phyloP scores from a whole-genome alignment of 64 coral and sea anemone genomes.

The Dendrophyllia cribrosa region DNA sequence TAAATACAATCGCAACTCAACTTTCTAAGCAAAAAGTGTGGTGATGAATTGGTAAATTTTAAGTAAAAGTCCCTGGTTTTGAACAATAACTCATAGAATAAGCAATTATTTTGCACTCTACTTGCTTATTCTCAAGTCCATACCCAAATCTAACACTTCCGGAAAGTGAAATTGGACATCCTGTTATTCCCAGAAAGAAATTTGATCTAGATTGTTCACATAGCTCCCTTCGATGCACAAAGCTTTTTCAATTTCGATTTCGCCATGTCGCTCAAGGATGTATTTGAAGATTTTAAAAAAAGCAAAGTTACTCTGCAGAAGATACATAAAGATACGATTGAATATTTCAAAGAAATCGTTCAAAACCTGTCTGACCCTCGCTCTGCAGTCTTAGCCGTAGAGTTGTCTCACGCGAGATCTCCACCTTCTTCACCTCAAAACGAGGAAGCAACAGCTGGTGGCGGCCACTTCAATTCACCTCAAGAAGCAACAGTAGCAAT shows the following conservation, averaged over 20 bases:
- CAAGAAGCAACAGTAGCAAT: no score
- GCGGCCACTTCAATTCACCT: no score
- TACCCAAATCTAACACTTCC: not conserved
- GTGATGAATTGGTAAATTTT: no score
- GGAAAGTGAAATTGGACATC: not conserved
- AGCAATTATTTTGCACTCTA: not conserved
- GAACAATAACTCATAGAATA: no score
- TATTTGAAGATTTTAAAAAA: constrained; percentile 61
- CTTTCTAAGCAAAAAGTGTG: no score
- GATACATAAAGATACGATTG: constrained; percentile 56
- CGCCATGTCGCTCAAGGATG: constrained; percentile 36
- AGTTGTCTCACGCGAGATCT: not conserved
- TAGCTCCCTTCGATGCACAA: not conserved
- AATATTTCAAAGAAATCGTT: constrained; percentile 56
- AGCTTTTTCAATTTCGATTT: not conserved
- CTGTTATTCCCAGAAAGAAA: not conserved
- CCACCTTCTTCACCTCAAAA: not conserved
- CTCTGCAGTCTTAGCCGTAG: not conserved
- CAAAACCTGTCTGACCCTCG: not conserved
- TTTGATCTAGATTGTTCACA: not conserved
- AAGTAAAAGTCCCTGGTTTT: not conserved
- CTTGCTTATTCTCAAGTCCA: not conserved
- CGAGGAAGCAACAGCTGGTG: not conserved
- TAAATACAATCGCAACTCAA: no score
- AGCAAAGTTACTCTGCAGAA: constrained; percentile 25